Evolutionary conservation across 2,888 invertebrate genomes (phyloP), one percentile per base, ranked within the genome.

Genomic region (Drosophila phalerata): DNA sequence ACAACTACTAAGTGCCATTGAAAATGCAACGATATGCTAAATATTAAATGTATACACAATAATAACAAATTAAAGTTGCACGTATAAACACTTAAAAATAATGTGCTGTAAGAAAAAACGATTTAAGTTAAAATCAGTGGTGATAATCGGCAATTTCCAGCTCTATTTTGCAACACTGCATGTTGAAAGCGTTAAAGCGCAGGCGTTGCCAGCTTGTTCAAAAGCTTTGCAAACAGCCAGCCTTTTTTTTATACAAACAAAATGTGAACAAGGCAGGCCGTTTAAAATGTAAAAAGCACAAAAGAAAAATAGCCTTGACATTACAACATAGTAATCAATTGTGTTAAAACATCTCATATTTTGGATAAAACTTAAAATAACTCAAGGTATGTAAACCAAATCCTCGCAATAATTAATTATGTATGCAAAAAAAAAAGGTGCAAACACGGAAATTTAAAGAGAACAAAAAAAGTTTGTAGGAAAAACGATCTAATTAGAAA

Each of bases 401-500:
- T 17, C 10, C 10, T 17, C 10, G 10, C n/a, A 37, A 5, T 2
- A n/a, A 37, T 17, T 2, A n/a, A 37, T 17, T 17, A 17, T 17
- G 17, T 5, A 38, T 6, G 5, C 1, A 38, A 38, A 38, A 13
- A 13, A 5, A 13, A 34, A 1, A 13, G 5, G 5, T 13, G 34
- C 34, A 34, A 2, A 13, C 13, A 34, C 32, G 1, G 9, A 0
- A 45, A 28, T 15, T 28, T 15, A 25, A 15, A 11, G 2, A 48
- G 17, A 4, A n/a, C 19, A 17, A 2, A n/a, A 15, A 15, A 28
- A n/a, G n/a, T 1, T n/a, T 4, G 63, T 71, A 81, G 62, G 64
- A 49, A 68, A 53, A 74, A 69, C 68, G 69, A 52, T 68, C 72
- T 75, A 82, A 82, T 82, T 79, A 75, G 57, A 71, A 19, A 17